Base-by-base conservation (phyloP, 1,140 invertebrate genomes). In the Ceratitis capitata region DNA sequence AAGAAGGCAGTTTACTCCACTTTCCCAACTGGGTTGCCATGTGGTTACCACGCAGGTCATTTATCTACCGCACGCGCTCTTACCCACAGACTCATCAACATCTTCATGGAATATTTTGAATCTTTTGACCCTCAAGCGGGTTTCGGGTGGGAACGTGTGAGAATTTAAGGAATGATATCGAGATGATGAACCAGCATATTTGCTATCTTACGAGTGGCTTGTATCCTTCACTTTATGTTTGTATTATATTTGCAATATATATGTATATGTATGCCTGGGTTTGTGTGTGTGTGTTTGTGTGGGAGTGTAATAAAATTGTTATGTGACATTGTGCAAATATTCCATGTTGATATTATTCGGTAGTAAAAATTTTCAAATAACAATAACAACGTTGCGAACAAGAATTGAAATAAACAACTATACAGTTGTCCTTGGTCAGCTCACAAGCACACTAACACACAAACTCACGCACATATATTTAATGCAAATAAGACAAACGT, bases 271-370 rank as follows among this genome's bases (percentile, higher is more conserved):
- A 35, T 35, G 16, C 16, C 4, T 39, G 2, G 9, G 61, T 39
- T 1, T 69, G 26, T 39, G 10, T 35, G 29, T 39, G 7, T 35
- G 14, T 35, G 35, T 35, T 35, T 32, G 61, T 32, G 32, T 69
- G 32, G 35, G 61, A n/a, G n/a, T 32, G 3, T 19, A 14, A 39
- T 39, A 69, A 39, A 39, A 69, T 39, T 69, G 32, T 19, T 69
- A 4, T 69, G 61, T 69, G 29, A 16, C 61, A 69, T 35, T 69
- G 61, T 39, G 61, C 35, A 39, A 69, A 35, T 69, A 69, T 69
- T 69, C 39, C n/a, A 32, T 69, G 10, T 35, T 69, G 61, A 69
- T 69, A 35, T 69, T 69, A 69, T 69, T 69, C n/a, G 61, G 12
- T 69, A 69, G 61, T 35, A 69, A 69, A 69, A 69, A 69, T 69